Percentiles rank a stretch among this genome's conserved stretches.
phyloP scores from a whole-genome alignment of 1,140 invertebrate species.

The Sycophaga agraensis region DNA sequence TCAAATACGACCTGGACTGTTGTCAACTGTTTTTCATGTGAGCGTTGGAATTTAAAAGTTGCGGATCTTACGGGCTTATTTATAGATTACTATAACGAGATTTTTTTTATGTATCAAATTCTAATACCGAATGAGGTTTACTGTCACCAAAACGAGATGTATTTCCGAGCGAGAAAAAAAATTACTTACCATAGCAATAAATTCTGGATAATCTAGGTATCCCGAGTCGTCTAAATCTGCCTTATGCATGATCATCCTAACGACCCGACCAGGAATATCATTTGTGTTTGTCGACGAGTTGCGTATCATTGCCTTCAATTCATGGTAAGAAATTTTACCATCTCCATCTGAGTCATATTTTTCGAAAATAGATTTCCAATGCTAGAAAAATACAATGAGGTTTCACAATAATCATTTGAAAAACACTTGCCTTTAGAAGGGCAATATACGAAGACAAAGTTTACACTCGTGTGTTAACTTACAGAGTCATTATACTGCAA shows the following conservation, averaged over 20 bases:
- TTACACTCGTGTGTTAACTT: constrained; percentile 26
- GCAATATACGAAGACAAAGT: background rate
- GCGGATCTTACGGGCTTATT: too few relatives aligned
- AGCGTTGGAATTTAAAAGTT: too few relatives aligned
- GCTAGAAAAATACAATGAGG: constrained; percentile 41
- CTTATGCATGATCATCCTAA: constrained; percentile 69
- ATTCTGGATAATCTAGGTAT: constrained; percentile 75
- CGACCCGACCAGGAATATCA: constrained; percentile 72
- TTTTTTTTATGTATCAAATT: too few relatives aligned
- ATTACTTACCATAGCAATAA: constrained; percentile 74
- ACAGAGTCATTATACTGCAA: constrained; percentile 52
- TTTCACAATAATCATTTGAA: background rate
- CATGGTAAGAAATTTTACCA: constrained; percentile 70
- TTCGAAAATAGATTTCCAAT: constrained; percentile 57
- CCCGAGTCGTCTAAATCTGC: constrained; percentile 74
- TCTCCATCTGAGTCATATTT: constrained; percentile 76
- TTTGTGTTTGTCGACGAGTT: constrained; percentile 62
- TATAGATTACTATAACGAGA: too few relatives aligned
- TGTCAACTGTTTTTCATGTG: too few relatives aligned
- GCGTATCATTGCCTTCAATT: constrained; percentile 69
- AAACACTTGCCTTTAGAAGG: background rate
- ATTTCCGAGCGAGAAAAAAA: too few relatives aligned
- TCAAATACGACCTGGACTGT: too few relatives aligned
- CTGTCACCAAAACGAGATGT: too few relatives aligned
- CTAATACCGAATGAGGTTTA: too few relatives aligned